Evolutionary conservation across 2,888 invertebrate species (phyloP).

Genomic region (Orchesellides sinensis): DNA sequence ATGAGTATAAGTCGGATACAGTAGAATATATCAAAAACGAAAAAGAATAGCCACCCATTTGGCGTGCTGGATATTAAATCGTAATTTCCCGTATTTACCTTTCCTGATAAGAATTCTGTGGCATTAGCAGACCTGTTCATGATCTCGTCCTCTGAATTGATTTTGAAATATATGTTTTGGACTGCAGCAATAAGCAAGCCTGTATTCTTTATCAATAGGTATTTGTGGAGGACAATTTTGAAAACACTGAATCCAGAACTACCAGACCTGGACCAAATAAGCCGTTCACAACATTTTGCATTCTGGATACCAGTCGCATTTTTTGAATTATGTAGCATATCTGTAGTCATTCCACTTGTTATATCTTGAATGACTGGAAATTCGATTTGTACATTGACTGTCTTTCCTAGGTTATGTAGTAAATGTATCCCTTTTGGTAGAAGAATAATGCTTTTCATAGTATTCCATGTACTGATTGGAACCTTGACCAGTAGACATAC

Average conservation of each 20-base stretch:
- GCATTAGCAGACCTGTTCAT: no score
- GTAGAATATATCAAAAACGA: constrained; percentile 32
- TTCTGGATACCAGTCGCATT: constrained; percentile 35
- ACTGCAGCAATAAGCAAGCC: background rate
- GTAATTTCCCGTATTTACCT: background rate
- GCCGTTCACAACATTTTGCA: constrained; percentile 40
- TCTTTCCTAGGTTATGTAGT: background rate
- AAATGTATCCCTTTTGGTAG: background rate
- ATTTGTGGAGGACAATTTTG: constrained; percentile 48
- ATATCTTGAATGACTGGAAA: background rate
- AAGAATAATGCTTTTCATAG: background rate
- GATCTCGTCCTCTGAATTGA: background rate
- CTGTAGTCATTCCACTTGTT: constrained; percentile 15
- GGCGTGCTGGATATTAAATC: background rate
- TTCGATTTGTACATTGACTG: background rate
- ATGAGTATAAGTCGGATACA: constrained; percentile 43
- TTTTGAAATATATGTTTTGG: background rate
- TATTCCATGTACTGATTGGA: background rate
- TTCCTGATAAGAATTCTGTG: background rate
- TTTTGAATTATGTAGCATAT: constrained; percentile 37
- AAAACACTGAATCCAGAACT: constrained; percentile 38
- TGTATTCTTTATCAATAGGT: constrained; percentile 31
- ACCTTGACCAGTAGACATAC: constrained; percentile 19
- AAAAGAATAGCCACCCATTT: constrained; percentile 39
- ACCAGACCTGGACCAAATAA: constrained; percentile 40